Percentiles rank a stretch among this genome's conserved stretches.
Conservation (phyloP, 2,888 invertebrate genomes). For the Torymus auratus region DNA sequence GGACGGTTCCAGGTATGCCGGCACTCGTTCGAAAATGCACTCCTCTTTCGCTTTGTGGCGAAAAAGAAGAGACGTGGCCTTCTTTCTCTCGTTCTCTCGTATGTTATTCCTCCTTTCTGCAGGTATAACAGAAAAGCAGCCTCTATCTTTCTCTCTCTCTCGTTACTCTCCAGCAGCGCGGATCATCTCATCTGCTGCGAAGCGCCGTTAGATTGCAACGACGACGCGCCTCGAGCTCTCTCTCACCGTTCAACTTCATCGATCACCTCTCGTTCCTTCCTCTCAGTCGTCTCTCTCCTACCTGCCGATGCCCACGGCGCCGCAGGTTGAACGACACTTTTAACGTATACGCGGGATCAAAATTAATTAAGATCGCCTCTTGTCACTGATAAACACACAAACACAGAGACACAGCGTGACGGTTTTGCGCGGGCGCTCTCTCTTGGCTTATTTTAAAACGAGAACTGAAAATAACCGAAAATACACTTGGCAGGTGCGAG, state of each 20-base stretch:
- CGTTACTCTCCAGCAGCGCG: neutral
- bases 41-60: slow-evolving; percentile 8
- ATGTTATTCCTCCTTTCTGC: neutral
- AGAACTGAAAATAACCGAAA: too few relatives aligned
- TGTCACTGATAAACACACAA: too few relatives aligned
- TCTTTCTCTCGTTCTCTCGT: slow-evolving; percentile 18
- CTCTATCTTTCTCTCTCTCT: slow-evolving; percentile 4
- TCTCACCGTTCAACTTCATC: slow-evolving; percentile 46
- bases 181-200: slow-evolving; percentile 44
- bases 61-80: neutral
- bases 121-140: slow-evolving; percentile 2
- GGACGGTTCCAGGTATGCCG: too few relatives aligned
- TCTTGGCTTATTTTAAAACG: neutral
- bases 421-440: neutral
- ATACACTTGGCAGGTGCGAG: too few relatives aligned
- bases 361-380: too few relatives aligned
- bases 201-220: slow-evolving; percentile 36
- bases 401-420: too few relatives aligned
- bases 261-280: slow-evolving; percentile 22
- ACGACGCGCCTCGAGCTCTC: slow-evolving; percentile 32
- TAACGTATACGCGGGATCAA: too few relatives aligned
- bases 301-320: neutral
- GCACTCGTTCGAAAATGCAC: neutral
- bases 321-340: too few relatives aligned
- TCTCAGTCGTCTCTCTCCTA: neutral